These are phyloP conservation scores for Megamerina dolium DNA, from an alignment of 2,888 invertebrate species.

Conservation along the genomic window DNA sequence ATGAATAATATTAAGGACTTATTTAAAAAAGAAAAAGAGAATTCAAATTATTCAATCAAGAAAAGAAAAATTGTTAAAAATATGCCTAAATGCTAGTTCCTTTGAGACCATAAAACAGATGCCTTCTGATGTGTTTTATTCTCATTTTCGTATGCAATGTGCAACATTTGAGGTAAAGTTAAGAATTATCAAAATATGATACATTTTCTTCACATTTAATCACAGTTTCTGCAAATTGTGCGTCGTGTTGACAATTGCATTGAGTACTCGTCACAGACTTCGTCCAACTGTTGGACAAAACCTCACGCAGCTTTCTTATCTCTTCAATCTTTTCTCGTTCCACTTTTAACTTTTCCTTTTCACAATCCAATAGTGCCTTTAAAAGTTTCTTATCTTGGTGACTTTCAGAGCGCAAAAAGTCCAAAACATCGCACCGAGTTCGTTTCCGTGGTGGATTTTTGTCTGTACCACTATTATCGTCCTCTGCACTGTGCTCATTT, in stretches of 20 bases:
- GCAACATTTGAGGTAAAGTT: not conserved
- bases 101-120: no score
- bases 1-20: no score
- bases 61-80: constrained; percentile 1
- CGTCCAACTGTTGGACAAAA: no score
- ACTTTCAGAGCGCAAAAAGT: constrained; percentile 1
- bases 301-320: no score
- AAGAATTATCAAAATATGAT: not conserved
- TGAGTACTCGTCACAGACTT: not conserved
- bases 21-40: constrained; percentile 1
- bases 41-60: not conserved
- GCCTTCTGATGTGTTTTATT: constrained; percentile 2
- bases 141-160: constrained; percentile 3
- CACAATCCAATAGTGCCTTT: no score
- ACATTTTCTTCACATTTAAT: constrained; percentile 2
- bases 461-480: constrained; percentile 1
- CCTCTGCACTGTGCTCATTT: not conserved
- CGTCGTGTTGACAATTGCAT: not conserved
- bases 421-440: not conserved
- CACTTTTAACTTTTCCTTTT: no score
- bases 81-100: not conserved
- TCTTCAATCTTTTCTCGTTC: no score
- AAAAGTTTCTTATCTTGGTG: constrained; percentile 10
- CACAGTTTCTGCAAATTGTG: not conserved
- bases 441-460: not conserved